Percentiles rank a stretch among this genome's conserved stretches.
Evolutionary conservation across 2,113 vertebrate genomes (phyloP).

Genomic region (Dissostichus mawsoni): DNA sequence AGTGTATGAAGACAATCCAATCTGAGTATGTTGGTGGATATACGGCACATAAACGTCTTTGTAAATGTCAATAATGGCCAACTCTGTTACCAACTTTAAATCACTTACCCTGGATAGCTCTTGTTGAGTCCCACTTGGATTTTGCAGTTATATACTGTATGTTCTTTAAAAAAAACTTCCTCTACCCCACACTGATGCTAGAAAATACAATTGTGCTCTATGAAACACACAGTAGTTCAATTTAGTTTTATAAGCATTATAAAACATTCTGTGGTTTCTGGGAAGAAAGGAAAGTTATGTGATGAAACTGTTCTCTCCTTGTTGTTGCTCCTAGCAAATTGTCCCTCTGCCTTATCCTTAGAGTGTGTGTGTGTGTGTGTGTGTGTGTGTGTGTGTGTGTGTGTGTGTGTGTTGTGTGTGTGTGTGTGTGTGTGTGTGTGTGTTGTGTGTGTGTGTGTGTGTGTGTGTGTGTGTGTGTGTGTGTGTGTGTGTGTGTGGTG

Average conservation of each 20-base stretch:
- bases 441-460: slow-evolving; percentile 19
- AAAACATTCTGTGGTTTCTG: slow-evolving; percentile 23
- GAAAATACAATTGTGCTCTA: not conserved
- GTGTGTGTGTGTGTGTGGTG: no score
- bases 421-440: slow-evolving; percentile 11
- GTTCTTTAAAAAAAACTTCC: not conserved
- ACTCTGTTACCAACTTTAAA: slow-evolving; percentile 9
- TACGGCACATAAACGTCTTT: no score
- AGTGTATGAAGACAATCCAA: not conserved
- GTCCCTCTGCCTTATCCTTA: slow-evolving; percentile 71
- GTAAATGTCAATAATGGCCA: not conserved
- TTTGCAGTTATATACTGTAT: not conserved
- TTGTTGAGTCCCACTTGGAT: not conserved
- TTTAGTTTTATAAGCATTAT: slow-evolving; percentile 43
- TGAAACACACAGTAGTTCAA: slow-evolving; percentile 16
- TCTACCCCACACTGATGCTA: not conserved
- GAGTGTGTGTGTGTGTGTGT: not conserved
- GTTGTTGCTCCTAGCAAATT: slow-evolving; percentile 64
- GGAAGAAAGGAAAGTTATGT: slow-evolving; percentile 59
- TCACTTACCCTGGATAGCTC: not conserved
- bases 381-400: no score
- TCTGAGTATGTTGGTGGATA: slow-evolving; percentile 3
- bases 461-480: no score
- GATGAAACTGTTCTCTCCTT: slow-evolving; percentile 65
- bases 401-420: not conserved